phyloP scores from a whole-genome alignment of 1,140 invertebrate genomes.

The Ooceraea biroi region DNA sequence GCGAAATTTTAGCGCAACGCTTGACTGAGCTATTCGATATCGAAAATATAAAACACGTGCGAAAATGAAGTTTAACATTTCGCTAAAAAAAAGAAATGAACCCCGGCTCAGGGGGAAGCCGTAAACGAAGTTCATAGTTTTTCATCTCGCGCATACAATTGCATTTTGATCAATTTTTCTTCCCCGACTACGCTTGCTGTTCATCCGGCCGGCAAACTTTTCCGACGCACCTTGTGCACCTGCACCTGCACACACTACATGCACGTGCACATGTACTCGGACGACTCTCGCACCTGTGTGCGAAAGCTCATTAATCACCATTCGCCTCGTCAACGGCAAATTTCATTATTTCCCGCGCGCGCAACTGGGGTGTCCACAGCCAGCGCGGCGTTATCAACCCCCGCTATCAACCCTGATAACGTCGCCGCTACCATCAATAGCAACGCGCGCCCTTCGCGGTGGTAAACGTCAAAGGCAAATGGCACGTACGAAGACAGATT shows the following conservation, averaged over 20 bases:
- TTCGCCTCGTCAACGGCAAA: slow-evolving; percentile 63
- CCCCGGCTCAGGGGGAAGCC: background rate
- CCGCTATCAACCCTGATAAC: slow-evolving; percentile 52
- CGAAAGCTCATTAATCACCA: slow-evolving; percentile 67
- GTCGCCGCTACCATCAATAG: slow-evolving; percentile 50
- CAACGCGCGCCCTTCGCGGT: slow-evolving; percentile 21
- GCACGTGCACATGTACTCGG: background rate
- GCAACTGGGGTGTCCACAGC: slow-evolving; percentile 46
- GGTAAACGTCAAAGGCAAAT: slow-evolving; percentile 66
- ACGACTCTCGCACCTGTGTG: slow-evolving; percentile 13
- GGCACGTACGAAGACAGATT: slow-evolving; percentile 72
- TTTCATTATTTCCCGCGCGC: slow-evolving; percentile 65
- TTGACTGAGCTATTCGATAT: background rate
- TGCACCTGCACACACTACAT: background rate
- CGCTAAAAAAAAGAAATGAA: background rate
- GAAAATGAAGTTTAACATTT: background rate
- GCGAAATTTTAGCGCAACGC: background rate
- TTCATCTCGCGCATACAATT: slow-evolving; percentile 10
- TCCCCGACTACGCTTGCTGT: background rate
- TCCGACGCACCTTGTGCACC: background rate
- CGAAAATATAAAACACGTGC: background rate
- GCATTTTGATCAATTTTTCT: slow-evolving; percentile 34
- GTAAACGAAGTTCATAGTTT: slow-evolving; percentile 5
- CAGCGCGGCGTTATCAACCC: slow-evolving; percentile 37
- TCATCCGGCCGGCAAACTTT: slow-evolving; percentile 32